Conservation (phyloP, 2,888 invertebrate genomes). For the Mythimna vitellina region DNA sequence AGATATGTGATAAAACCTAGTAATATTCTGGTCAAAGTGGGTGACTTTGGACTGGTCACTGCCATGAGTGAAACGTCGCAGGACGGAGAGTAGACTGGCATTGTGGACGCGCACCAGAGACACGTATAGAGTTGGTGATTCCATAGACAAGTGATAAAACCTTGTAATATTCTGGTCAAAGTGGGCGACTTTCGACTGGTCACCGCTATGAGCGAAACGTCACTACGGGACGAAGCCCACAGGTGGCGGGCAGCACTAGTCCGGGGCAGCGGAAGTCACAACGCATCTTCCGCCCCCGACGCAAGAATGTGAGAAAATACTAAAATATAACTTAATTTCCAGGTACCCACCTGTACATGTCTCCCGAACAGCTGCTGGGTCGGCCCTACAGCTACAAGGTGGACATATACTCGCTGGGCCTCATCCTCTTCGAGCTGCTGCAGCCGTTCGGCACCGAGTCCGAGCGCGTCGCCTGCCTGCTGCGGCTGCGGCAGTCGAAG, state of each 20-base stretch:
- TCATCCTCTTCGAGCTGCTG: slow-evolving; percentile 98
- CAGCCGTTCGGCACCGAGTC: slow-evolving; percentile 97
- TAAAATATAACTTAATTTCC: slow-evolving; percentile 6
- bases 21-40: no score
- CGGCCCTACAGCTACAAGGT: slow-evolving; percentile 96
- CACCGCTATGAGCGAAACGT: no score
- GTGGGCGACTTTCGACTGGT: no score
- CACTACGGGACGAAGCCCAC: no score
- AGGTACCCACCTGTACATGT: slow-evolving; percentile 99
- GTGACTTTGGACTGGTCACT: slow-evolving; percentile 91
- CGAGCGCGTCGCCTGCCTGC: slow-evolving; percentile 94
- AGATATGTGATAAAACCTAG: neutral
- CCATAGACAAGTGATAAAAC: neutral
- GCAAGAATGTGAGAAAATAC: no score
- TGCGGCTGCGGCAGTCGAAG: slow-evolving; percentile 91
- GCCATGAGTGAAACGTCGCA: slow-evolving; percentile 91
- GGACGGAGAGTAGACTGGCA: slow-evolving; percentile 71
- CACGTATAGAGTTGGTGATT: slow-evolving; percentile 92
- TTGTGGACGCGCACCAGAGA: slow-evolving; percentile 76
- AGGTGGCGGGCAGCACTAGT: no score
- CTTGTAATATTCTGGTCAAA: no score
- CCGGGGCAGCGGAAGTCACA: no score
- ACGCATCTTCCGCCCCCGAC: no score
- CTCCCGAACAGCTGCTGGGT: slow-evolving; percentile 97
- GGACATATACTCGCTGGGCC: slow-evolving; percentile 98